Evolutionary conservation across 2,888 invertebrate species (phyloP).

Genomic region (Kryphioiulus occultus): DNA sequence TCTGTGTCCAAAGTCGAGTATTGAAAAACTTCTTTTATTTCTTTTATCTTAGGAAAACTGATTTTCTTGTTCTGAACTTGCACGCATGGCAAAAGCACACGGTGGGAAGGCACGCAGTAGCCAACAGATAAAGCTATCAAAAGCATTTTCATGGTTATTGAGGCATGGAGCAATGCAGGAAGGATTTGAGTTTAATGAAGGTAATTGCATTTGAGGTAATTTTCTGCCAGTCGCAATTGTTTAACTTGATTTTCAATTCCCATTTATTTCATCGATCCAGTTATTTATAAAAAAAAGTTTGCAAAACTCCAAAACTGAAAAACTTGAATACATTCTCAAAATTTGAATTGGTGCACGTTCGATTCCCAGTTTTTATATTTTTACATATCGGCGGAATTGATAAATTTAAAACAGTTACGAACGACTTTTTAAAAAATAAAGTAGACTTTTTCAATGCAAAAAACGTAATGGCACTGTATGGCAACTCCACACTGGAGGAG

Average conservation of each 20-base stretch:
- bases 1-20: too few relatives aligned
- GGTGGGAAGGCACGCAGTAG: not conserved
- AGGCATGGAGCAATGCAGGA: constrained; percentile 6
- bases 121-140: not conserved
- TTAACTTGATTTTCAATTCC: too few relatives aligned
- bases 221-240: not conserved
- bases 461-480: too few relatives aligned
- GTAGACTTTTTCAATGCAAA: too few relatives aligned
- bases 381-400: too few relatives aligned
- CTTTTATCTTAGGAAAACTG: not conserved
- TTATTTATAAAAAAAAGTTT: too few relatives aligned
- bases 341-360: not conserved
- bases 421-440: too few relatives aligned
- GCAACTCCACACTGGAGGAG: too few relatives aligned
- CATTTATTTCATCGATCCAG: too few relatives aligned
- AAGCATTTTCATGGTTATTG: not conserved
- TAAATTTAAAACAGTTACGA: too few relatives aligned
- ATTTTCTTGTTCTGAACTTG: not conserved
- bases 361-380: too few relatives aligned
- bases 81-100: not conserved
- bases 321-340: not conserved
- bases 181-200: constrained; percentile 33
- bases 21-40: not conserved
- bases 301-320: too few relatives aligned
- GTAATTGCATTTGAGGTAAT: not conserved